Conservation (phyloP, 2,113 vertebrate species). For the Podilymbus podiceps region DNA sequence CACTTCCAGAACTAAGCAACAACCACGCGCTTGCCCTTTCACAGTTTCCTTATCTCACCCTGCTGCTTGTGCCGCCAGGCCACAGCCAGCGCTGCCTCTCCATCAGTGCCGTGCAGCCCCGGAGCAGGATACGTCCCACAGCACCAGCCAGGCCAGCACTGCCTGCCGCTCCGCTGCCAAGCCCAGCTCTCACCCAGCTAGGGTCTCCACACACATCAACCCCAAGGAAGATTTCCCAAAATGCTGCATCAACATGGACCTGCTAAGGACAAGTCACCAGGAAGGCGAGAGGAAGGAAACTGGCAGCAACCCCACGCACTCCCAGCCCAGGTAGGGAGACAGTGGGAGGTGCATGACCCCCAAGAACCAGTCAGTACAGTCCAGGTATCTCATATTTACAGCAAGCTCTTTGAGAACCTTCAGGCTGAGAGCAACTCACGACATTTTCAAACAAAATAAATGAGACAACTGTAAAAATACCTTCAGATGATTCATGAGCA, state of each 20-base stretch:
- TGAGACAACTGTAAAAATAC: neutral
- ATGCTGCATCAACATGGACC: accelerated
- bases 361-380: neutral
- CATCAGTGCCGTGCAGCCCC: neutral
- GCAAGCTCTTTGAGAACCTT: neutral
- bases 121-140: neutral
- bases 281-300: neutral
- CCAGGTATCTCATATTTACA: neutral
- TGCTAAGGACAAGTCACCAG: neutral
- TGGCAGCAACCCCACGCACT: neutral
- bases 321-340: neutral
- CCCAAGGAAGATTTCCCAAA: neutral
- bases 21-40: neutral
- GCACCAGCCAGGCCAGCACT: neutral
- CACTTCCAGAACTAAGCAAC: neutral
- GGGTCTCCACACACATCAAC: neutral
- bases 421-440: neutral
- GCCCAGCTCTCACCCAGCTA: neutral
- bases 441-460: neutral
- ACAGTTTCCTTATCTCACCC: neutral
- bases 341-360: accelerated
- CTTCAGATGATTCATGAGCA: neutral
- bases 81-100: neutral
- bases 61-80: neutral
- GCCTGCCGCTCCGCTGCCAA: accelerated